Percentiles rank a stretch among this genome's conserved stretches.
These are phyloP conservation scores for Octonoba sinensis DNA, from an alignment of 2,888 invertebrate genomes.

Conservation along the genomic window DNA sequence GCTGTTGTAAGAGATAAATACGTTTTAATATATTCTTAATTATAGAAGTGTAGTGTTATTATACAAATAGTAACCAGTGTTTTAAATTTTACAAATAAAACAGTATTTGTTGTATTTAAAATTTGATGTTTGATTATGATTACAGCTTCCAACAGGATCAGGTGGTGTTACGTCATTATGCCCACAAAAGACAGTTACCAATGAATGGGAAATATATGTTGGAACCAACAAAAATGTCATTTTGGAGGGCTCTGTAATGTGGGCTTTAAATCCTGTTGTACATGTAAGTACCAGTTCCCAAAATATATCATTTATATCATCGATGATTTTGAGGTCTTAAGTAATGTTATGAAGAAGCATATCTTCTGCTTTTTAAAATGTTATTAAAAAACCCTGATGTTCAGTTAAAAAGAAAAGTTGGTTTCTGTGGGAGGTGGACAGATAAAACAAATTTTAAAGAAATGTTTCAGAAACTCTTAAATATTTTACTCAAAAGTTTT, in stretches of 20 bases:
- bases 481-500: no score
- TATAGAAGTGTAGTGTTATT: background rate
- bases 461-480: no score
- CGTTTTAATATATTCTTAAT: background rate
- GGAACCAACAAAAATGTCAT: conserved; percentile 92
- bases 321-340: background rate
- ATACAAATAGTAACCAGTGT: background rate
- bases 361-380: no score
- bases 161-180: conserved; percentile 91
- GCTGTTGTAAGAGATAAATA: conserved; percentile 78
- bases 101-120: no score
- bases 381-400: no score
- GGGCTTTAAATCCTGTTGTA: conserved; percentile 85
- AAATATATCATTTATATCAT: background rate
- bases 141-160: conserved; percentile 84
- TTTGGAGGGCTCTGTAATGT: conserved; percentile 89
- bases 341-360: background rate
- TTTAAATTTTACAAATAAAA: background rate
- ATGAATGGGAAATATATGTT: conserved; percentile 91
- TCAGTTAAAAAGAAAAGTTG: no score
- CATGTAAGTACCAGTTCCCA: conserved; percentile 45
- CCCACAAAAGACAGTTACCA: conserved; percentile 84
- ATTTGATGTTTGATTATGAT: background rate
- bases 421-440: no score
- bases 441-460: no score